Percentiles rank a stretch among this genome's conserved stretches.
Conservation (phyloP, 2,888 invertebrate genomes). For the Trissolcus brochymenae region DNA sequence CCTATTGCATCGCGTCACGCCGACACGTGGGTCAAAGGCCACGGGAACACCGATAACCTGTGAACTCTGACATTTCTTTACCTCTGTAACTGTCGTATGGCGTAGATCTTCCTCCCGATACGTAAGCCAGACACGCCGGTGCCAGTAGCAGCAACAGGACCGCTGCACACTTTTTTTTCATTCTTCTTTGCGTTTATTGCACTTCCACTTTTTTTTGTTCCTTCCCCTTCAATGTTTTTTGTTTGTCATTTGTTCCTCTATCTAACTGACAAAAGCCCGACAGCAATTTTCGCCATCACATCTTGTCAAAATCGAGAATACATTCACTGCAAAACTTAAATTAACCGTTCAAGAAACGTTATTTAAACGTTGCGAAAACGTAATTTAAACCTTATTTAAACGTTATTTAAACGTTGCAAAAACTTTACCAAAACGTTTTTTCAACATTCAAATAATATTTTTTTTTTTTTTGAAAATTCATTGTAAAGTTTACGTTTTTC, state of each 20-base stretch:
- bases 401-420: too few species aligned
- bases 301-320: too few species aligned
- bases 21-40: neutral
- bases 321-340: too few species aligned
- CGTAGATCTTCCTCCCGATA: constrained; percentile 39
- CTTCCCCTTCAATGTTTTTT: constrained; percentile 12
- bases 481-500: too few species aligned
- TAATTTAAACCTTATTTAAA: too few species aligned
- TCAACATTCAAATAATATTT: too few species aligned
- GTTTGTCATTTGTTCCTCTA: constrained; percentile 31
- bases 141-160: constrained; percentile 40
- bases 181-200: constrained; percentile 42
- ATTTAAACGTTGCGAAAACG: too few species aligned
- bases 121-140: constrained; percentile 41
- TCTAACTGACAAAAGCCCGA: constrained; percentile 14
- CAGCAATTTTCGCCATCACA: neutral
- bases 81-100: constrained; percentile 20
- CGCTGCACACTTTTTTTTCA: constrained; percentile 29
- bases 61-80: constrained; percentile 16
- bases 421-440: too few species aligned
- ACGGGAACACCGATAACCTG: neutral
- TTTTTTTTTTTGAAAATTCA: too few species aligned
- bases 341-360: too few species aligned
- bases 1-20: too few species aligned
- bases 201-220: constrained; percentile 11